These are phyloP conservation scores for Drosophila virilis DNA, from an alignment of 1,140 invertebrate genomes.

Conservation along the genomic window DNA sequence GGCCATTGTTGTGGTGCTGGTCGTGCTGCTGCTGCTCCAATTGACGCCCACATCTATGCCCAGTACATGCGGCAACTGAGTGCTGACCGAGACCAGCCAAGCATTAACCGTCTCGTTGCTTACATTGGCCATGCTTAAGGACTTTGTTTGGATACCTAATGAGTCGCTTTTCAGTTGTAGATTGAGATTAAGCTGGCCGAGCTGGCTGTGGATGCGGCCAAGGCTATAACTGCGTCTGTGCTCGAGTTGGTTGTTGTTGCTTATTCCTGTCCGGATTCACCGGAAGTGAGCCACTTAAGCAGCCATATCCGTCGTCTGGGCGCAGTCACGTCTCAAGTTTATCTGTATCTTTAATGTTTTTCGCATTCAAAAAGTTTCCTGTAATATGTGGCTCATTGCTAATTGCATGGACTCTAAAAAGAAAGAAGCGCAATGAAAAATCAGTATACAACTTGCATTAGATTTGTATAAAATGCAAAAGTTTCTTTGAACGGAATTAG, in stretches of 20 bases:
- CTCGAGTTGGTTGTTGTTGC: conserved; percentile 14
- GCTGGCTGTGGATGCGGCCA: neutral
- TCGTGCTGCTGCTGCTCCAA: conserved; percentile 31
- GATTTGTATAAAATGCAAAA: conserved; percentile 59
- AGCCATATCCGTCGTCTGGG: conserved; percentile 68
- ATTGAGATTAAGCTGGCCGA: neutral
- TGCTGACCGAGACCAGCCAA: conserved; percentile 31
- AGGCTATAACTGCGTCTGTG: neutral
- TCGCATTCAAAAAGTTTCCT: conserved; percentile 38
- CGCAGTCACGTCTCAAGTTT: conserved; percentile 44
- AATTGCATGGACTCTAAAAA: conserved; percentile 59
- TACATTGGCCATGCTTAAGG: conserved; percentile 28
- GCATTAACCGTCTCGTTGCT: conserved; percentile 42
- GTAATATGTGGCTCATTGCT: conserved; percentile 59
- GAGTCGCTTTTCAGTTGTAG: conserved; percentile 14
- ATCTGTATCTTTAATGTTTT: conserved; percentile 33
- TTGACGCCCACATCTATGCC: conserved; percentile 24
- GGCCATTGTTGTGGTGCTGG: conserved; percentile 12
- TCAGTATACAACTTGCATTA: conserved; percentile 35
- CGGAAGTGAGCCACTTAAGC: conserved; percentile 77
- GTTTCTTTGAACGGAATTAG: conserved; percentile 55
- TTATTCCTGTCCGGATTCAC: conserved; percentile 51
- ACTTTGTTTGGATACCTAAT: conserved; percentile 30
- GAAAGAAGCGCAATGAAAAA: conserved; percentile 10
- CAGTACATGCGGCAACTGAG: conserved; percentile 32